Conservation (phyloP, 2,797 vertebrate species). For the Propithecus perrieri region DNA sequence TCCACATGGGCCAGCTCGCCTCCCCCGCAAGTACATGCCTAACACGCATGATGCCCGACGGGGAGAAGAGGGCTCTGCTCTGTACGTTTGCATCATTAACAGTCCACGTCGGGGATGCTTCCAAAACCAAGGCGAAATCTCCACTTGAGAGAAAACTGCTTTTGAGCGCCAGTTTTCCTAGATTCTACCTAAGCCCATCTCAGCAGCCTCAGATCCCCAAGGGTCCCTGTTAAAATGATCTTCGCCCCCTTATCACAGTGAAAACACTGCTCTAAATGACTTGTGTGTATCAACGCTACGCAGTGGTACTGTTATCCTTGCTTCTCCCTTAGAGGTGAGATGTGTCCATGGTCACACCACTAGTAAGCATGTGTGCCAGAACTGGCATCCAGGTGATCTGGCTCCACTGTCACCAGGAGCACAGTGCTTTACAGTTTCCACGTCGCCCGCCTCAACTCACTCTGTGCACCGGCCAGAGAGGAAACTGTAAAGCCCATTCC, state of each 20-base stretch:
- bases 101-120: background rate
- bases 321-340: background rate
- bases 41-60: background rate
- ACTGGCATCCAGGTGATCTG: background rate
- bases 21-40: background rate
- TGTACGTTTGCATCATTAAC: background rate
- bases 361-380: background rate
- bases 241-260: rapidly evolving
- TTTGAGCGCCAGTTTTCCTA: background rate
- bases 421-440: background rate
- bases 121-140: background rate
- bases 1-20: background rate
- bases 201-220: background rate
- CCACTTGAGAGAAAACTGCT: background rate
- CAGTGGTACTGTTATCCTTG: background rate
- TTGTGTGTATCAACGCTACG: background rate
- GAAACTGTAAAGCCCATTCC: background rate
- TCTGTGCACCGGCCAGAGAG: background rate
- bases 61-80: background rate
- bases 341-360: background rate
- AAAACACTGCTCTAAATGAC: background rate
- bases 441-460: background rate
- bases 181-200: background rate
- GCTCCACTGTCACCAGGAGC: background rate
- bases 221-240: background rate